Percentiles rank a stretch among this genome's conserved stretches.
Conservation (phyloP, 2,113 vertebrate species). For the Peromyscus leucopus region DNA sequence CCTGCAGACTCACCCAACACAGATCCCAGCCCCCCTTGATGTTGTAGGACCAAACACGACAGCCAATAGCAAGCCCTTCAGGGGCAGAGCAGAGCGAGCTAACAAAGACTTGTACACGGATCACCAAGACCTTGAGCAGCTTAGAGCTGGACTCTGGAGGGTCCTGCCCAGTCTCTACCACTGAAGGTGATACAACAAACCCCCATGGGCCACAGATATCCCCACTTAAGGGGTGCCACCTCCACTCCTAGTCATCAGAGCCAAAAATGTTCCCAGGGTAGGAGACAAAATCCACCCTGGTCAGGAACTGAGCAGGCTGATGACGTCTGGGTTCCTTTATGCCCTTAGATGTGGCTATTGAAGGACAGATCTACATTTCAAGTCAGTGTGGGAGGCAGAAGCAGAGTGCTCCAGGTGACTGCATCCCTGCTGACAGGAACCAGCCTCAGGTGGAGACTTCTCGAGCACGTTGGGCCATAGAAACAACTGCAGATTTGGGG, state of each 20-base stretch:
- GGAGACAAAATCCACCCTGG: background rate
- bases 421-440: background rate
- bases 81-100: background rate
- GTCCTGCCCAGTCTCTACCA: rapidly evolving
- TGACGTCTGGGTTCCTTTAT: background rate
- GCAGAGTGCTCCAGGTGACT: background rate
- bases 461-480: background rate
- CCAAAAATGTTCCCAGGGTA: background rate
- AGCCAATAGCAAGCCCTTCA: background rate
- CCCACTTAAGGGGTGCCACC: background rate
- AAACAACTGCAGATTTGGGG: background rate
- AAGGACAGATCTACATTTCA: background rate
- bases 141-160: background rate
- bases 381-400: rapidly evolving
- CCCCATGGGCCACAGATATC: background rate
- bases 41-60: background rate
- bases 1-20: rapidly evolving
- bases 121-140: background rate
- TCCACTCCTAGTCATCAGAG: background rate
- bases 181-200: background rate
- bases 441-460: background rate
- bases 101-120: background rate
- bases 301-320: background rate
- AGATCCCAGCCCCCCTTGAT: background rate
- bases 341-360: rapidly evolving